Evolutionary conservation across 2,888 invertebrate species (phyloP).

Genomic region (Luperina nickerlii): DNA sequence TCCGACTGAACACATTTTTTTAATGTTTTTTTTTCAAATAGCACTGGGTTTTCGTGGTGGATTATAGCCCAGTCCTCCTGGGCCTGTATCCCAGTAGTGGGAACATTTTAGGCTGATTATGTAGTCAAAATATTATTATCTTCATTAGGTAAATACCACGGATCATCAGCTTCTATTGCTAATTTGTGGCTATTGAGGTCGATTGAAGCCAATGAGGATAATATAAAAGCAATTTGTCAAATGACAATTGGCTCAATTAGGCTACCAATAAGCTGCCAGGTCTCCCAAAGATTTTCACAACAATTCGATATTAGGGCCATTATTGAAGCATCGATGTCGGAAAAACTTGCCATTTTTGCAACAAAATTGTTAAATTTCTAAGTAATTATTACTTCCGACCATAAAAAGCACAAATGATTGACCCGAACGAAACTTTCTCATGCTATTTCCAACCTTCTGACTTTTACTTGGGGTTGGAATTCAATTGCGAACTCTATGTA

Average conservation of each 20-base stretch:
- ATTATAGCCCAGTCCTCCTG: no score
- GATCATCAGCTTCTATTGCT: slow-evolving; percentile 28
- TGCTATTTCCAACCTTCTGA: slow-evolving; percentile 50
- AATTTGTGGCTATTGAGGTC: slow-evolving; percentile 46
- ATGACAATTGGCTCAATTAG: slow-evolving; percentile 51
- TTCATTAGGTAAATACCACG: not conserved
- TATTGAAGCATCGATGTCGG: slow-evolving; percentile 24
- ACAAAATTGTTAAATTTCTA: slow-evolving; percentile 51
- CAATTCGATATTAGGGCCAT: slow-evolving; percentile 27
- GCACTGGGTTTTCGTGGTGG: no score
- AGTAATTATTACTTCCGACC: slow-evolving; percentile 64
- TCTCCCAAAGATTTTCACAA: slow-evolving; percentile 38
- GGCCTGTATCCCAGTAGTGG: no score
- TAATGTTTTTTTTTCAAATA: not conserved
- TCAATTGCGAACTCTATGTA: slow-evolving; percentile 51
- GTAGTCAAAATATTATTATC: not conserved
- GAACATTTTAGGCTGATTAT: no score
- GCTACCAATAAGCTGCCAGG: slow-evolving; percentile 34
- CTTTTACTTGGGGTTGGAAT: slow-evolving; percentile 49
- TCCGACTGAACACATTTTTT: no score
- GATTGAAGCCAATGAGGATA: slow-evolving; percentile 48
- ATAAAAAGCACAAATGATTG: slow-evolving; percentile 62
- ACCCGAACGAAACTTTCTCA: slow-evolving; percentile 45
- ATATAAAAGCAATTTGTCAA: slow-evolving; percentile 54
- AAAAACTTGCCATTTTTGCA: slow-evolving; percentile 33